phyloP scores from a whole-genome alignment of 2,888 invertebrate genomes.

The Dynastes hyllus region DNA sequence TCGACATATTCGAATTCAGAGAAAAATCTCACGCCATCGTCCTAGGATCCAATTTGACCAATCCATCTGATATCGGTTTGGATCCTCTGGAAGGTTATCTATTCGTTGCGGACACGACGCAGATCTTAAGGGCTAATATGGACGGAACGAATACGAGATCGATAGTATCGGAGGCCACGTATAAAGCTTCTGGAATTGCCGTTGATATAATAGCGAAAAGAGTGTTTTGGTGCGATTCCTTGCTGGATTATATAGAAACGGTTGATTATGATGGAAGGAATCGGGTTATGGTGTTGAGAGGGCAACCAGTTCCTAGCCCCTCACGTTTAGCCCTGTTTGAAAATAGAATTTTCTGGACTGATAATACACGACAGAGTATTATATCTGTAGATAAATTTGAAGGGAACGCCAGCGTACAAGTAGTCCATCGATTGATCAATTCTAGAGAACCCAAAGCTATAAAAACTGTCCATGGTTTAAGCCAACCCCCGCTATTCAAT shows the following conservation, averaged over 20 bases:
- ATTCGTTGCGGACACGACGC: constrained; percentile 90
- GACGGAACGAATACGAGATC: constrained; percentile 90
- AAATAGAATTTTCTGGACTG: constrained; percentile 92
- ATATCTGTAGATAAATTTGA: constrained; percentile 91
- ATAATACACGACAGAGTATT: constrained; percentile 91
- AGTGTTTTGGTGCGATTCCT: constrained; percentile 97
- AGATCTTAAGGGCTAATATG: constrained; percentile 92
- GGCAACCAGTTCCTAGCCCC: constrained; percentile 90
- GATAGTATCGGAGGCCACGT: constrained; percentile 93
- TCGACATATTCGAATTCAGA: constrained; percentile 93
- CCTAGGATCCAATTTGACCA: constrained; percentile 91
- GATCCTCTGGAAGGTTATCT: constrained; percentile 93
- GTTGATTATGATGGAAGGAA: constrained; percentile 93
- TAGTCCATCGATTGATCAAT: constrained; percentile 86
- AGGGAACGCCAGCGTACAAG: constrained; percentile 84
- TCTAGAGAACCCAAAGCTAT: constrained; percentile 89
- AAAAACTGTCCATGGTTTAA: constrained; percentile 85
- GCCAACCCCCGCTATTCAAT: constrained; percentile 83
- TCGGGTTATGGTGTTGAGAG: constrained; percentile 85
- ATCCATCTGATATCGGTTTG: constrained; percentile 92
- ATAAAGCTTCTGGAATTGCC: constrained; percentile 93
- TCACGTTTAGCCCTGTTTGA: constrained; percentile 89
- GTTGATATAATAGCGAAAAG: constrained; percentile 92
- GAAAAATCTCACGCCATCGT: constrained; percentile 93
- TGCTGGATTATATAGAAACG: constrained; percentile 96